A percentile compares a stretch with the other conserved stretches of the same genome.
These are phyloP conservation scores for Vimba vimba DNA, from an alignment of 2,113 vertebrate species.

Conservation along the genomic window DNA sequence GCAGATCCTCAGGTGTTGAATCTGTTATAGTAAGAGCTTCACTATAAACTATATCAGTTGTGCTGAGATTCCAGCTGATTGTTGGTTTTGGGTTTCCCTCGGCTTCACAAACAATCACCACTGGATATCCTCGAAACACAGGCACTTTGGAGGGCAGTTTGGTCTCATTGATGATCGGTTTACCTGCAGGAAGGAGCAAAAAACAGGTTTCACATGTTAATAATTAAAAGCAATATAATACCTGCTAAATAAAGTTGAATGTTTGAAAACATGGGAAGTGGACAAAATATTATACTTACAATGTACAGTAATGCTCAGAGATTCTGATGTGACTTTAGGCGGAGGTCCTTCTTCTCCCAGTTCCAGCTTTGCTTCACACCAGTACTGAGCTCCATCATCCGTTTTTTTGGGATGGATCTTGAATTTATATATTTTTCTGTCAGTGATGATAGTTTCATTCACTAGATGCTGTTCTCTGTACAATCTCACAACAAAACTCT, in stretches of 20 bases:
- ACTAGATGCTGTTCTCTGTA: not conserved
- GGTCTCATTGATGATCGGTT: slow-evolving; percentile 64
- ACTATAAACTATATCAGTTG: not conserved
- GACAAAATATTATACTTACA: slow-evolving; percentile 34
- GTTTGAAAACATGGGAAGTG: not conserved
- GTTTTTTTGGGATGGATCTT: slow-evolving; percentile 45
- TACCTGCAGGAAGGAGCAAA: not conserved
- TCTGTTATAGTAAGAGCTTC: slow-evolving; percentile 58
- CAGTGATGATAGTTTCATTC: not conserved
- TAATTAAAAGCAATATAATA: no score
- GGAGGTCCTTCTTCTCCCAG: slow-evolving; percentile 44
- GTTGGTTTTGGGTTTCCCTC: slow-evolving; percentile 67
- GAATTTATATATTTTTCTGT: slow-evolving; percentile 24
- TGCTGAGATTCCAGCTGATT: slow-evolving; percentile 62
- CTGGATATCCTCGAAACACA: slow-evolving; percentile 66
- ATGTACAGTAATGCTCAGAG: slow-evolving; percentile 62
- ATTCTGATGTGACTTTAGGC: not conserved
- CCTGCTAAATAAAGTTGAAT: not conserved
- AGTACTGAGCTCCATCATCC: slow-evolving; percentile 54
- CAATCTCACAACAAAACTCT: slow-evolving; percentile 50
- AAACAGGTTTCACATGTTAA: not conserved
- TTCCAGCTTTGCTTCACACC: slow-evolving; percentile 66
- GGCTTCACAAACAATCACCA: slow-evolving; percentile 69
- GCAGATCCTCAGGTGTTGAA: not conserved
- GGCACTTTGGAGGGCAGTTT: slow-evolving; percentile 63